These are phyloP conservation scores for Ptycholaimellus sp. DNA, from an alignment of 2,888 invertebrate species.

Conservation along the genomic window DNA sequence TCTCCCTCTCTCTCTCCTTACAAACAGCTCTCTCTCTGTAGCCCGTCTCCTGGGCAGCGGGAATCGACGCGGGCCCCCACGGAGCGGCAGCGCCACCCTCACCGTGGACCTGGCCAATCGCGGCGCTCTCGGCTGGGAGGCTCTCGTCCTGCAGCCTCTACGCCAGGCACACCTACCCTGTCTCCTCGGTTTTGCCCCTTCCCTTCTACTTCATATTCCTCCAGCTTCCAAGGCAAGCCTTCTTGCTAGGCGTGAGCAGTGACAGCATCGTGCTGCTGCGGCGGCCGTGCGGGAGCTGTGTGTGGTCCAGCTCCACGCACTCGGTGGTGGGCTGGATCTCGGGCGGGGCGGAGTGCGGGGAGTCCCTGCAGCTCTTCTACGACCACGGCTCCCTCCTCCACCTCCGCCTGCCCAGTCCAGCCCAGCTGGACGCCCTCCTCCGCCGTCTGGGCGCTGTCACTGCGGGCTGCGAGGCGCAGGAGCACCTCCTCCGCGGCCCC, in stretches of 20 bases:
- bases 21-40: not conserved
- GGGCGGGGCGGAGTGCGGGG: not conserved
- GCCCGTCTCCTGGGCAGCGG: not conserved
- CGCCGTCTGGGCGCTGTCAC: conserved; percentile 56
- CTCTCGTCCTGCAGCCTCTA: conserved; percentile 28
- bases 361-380: conserved; percentile 38
- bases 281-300: conserved; percentile 50
- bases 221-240: too few species aligned
- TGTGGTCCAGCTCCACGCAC: conserved; percentile 59
- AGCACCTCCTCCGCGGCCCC: conserved; percentile 41
- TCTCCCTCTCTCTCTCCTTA: too few species aligned
- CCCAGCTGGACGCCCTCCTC: conserved; percentile 48
- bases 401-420: conserved; percentile 35
- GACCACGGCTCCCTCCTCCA: conserved; percentile 78
- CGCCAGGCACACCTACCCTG: conserved; percentile 7
- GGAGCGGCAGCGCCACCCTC: not conserved
- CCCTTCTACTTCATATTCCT: too few species aligned
- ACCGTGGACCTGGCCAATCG: conserved; percentile 12
- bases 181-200: not conserved
- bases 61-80: conserved; percentile 4
- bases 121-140: conserved; percentile 30
- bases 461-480: conserved; percentile 40
- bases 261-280: conserved; percentile 68
- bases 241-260: conserved; percentile 54
- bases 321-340: conserved; percentile 46